Base-by-base conservation (phyloP, 1,140 invertebrate species). In the Tetramorium alpestre region DNA sequence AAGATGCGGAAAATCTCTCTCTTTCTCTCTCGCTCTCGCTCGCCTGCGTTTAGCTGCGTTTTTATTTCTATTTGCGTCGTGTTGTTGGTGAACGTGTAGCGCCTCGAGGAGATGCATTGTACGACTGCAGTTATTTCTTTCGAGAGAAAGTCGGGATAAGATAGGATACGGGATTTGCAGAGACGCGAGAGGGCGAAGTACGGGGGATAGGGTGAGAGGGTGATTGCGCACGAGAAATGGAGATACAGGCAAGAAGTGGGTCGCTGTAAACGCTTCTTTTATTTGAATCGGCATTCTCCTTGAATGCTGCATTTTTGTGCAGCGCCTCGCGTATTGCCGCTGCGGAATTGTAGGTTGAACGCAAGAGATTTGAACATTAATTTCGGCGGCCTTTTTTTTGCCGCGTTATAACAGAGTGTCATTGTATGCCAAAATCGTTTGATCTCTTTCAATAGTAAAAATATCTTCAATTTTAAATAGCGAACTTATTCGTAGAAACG, bases 41-140 rank as follows among this genome's bases (percentile, higher is more conserved):
- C 58, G 11, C 41, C 28, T 49, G 51, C 86, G 76, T 87, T 88
- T 88, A 88, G 87, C 41, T 41, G 33, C 69, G 84, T 82, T 87
- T 87, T 88, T 87, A 88, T 86, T 86, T 90, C 88, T 90, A 89
- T 87, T 90, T 89, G 85, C 64, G 85, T 67, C 80, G 67, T 72
- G 88, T 89, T 90, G 88, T 90, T 89, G 88, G 88, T 80, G 85
- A 87, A 87, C 88, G 75, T 89, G 88, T 89, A 89, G 22, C 60
- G 88, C 62, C 88, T 87, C 85, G 70, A 56, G 67, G 69, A 87
- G 88, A 89, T 82, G 88, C 88, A 90, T 90, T 84, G 80, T 84
- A 75, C 80, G 41, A 84, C 80, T 84, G 69, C 69, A 75, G 80
- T 84, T 84, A 75, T 84, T 84, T 75, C 80, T 84, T 84, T 60